Evolutionary conservation across 1,140 invertebrate genomes (phyloP).

Genomic region (Vanessa atalanta): DNA sequence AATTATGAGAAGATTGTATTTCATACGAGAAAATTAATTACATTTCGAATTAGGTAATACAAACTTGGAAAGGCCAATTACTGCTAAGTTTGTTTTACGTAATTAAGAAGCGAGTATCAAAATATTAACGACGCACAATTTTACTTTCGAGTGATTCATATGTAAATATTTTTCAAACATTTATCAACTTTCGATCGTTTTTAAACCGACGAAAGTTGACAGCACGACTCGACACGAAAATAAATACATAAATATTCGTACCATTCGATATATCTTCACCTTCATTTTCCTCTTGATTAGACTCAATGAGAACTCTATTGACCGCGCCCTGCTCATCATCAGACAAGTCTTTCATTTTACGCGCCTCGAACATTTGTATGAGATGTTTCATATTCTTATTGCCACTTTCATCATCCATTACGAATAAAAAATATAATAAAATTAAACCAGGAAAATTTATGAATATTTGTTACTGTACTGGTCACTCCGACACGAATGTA

Average conservation of each 20-base stretch:
- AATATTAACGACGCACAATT: neutral
- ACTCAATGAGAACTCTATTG: constrained; percentile 39
- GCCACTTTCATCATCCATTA: constrained; percentile 42
- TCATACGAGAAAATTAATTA: neutral
- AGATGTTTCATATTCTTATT: constrained; percentile 56
- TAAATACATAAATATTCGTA: constrained; percentile 27
- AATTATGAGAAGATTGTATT: neutral
- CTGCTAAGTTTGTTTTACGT: neutral
- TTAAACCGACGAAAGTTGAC: neutral
- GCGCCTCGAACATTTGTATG: constrained; percentile 69
- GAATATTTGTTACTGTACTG: neutral
- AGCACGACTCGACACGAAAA: neutral
- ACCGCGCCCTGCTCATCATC: constrained; percentile 47
- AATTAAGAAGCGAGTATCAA: neutral
- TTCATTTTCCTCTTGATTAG: constrained; percentile 35
- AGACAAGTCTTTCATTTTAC: constrained; percentile 25
- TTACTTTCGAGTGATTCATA: neutral
- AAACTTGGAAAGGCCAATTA: constrained; percentile 4
- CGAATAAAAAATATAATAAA: constrained; percentile 16
- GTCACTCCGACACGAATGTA: constrained; percentile 26
- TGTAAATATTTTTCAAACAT: neutral
- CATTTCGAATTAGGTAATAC: neutral
- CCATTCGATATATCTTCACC: constrained; percentile 28
- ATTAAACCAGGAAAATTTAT: constrained; percentile 3
- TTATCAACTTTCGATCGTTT: neutral